phyloP scores from a whole-genome alignment of 2,113 vertebrate genomes.

The Brachionichthys hirsutus region DNA sequence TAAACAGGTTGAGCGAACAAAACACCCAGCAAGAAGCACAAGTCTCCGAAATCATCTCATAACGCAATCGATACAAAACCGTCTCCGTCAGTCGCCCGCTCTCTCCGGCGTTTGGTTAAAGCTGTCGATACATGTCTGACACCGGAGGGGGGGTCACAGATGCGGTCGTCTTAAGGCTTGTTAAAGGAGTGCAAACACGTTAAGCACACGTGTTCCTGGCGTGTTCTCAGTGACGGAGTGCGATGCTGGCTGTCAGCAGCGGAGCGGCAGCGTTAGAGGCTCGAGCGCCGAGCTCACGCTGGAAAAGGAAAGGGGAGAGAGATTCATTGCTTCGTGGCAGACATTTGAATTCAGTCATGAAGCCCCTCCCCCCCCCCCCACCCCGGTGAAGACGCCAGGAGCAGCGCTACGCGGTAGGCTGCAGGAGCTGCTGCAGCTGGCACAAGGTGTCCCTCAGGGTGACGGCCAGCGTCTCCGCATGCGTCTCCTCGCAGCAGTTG shows the following conservation, averaged over 20 bases:
- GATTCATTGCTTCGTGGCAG: constrained; percentile 4
- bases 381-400: no score
- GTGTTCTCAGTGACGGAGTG: constrained; percentile 39
- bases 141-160: no score
- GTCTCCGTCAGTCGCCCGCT: no score
- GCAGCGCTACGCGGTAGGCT: constrained; percentile 63
- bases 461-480: constrained; percentile 75
- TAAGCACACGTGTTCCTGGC: neutral
- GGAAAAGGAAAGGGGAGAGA: constrained; percentile 16
- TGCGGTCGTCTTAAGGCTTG: constrained; percentile 5
- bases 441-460: constrained; percentile 73
- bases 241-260: constrained; percentile 14
- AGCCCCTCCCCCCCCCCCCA: no score
- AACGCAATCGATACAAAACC: no score
- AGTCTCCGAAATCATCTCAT: no score
- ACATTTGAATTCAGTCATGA: neutral
- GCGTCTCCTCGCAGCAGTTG: constrained; percentile 85
- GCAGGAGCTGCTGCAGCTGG: constrained; percentile 76
- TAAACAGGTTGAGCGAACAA: no score
- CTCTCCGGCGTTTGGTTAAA: no score
- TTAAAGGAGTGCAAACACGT: constrained; percentile 22
- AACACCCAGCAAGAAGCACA: no score
- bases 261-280: neutral
- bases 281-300: no score
- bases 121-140: no score